Percentiles rank a stretch among this genome's conserved stretches.
These are phyloP conservation scores for Hypotaenidia okinawae DNA, from an alignment of 2,797 vertebrate species.

Conservation along the genomic window DNA sequence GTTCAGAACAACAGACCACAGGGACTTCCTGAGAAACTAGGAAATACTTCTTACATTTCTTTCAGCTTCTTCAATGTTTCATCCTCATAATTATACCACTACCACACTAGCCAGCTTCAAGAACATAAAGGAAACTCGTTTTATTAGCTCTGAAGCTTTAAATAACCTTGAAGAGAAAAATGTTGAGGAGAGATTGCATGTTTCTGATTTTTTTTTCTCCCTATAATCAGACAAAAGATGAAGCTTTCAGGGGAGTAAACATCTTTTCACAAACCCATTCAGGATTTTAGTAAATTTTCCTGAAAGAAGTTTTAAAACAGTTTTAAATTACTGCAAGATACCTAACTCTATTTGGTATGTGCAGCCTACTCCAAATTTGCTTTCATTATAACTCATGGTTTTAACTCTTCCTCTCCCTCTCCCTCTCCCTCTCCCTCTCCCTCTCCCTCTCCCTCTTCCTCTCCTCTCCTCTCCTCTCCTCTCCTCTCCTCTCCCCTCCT, in stretches of 20 bases:
- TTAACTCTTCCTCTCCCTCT: neutral
- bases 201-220: neutral
- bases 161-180: constrained; percentile 2
- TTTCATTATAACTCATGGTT: neutral
- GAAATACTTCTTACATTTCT: neutral
- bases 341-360: neutral
- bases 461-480: fast-evolving
- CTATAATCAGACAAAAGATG: neutral
- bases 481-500: too few relatives aligned
- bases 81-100: neutral
- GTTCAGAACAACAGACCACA: neutral
- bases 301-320: neutral
- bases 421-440: fast-evolving
- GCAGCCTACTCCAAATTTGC: neutral
- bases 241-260: neutral
- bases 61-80: neutral
- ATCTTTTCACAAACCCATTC: neutral
- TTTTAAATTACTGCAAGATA: neutral
- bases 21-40: neutral
- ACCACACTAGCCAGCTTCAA: neutral
- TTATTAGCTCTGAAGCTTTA: neutral
- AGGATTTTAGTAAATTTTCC: neutral
- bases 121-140: neutral
- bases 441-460: fast-evolving
- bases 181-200: neutral